These are phyloP conservation scores for Enteromius viviparus DNA, from an alignment of 2,797 vertebrate genomes.

Conservation along the genomic window DNA sequence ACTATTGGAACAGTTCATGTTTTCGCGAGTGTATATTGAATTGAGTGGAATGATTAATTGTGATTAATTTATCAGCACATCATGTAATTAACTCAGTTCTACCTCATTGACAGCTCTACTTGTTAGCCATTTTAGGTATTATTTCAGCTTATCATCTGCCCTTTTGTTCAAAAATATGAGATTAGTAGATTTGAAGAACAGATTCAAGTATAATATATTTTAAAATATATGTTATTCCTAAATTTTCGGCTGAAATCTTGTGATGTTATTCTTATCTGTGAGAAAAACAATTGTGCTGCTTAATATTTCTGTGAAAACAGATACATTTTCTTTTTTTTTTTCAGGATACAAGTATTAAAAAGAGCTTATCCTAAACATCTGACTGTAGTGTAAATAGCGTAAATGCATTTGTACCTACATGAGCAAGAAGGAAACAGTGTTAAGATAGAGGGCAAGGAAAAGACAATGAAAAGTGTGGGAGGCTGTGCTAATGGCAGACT, in stretches of 20 bases:
- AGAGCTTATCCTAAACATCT: not conserved
- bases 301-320: not conserved
- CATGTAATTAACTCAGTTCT: not conserved
- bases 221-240: not conserved
- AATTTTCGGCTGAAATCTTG: too few relatives aligned
- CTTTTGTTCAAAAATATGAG: not conserved
- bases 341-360: not conserved
- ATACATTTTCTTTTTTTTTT: not conserved
- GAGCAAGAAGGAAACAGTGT: not conserved
- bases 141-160: not conserved
- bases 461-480: constrained; percentile 2
- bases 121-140: not conserved
- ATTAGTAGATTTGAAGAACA: not conserved
- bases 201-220: not conserved
- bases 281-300: not conserved
- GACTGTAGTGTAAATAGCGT: not conserved
- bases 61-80: not conserved
- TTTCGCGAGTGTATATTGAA: not conserved
- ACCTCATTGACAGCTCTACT: not conserved
- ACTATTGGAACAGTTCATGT: not conserved
- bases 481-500: constrained; percentile 22
- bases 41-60: not conserved
- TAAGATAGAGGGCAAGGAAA: not conserved
- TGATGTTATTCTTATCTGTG: not conserved
- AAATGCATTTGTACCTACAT: not conserved